phyloP scores from a whole-genome alignment of 2,113 vertebrate species.

The Perccottus glenii region DNA sequence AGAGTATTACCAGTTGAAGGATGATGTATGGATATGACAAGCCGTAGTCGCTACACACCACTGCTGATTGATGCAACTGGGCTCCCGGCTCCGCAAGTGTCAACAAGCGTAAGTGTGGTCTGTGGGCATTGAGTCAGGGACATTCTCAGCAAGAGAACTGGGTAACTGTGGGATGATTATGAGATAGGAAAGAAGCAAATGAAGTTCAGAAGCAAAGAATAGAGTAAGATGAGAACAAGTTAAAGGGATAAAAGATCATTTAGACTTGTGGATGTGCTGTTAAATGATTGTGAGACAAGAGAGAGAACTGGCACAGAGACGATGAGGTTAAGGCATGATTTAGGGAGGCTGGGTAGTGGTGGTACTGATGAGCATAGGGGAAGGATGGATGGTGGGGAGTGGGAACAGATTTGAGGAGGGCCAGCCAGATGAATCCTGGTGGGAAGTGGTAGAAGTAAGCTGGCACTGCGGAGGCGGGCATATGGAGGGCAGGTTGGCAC shows the following conservation, averaged over 20 bases:
- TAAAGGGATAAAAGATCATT: slow-evolving; percentile 31
- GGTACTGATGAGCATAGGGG: slow-evolving; percentile 42
- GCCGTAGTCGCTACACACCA: slow-evolving; percentile 34
- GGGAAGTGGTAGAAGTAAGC: slow-evolving; percentile 82
- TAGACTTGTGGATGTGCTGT: slow-evolving; percentile 26
- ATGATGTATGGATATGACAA: slow-evolving; percentile 69
- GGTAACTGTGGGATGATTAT: slow-evolving; percentile 34
- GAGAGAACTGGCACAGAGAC: slow-evolving; percentile 18
- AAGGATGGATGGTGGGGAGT: slow-evolving; percentile 40
- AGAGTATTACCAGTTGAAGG: slow-evolving; percentile 54
- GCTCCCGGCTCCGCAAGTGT: slow-evolving; percentile 50
- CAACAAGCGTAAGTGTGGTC: slow-evolving; percentile 34
- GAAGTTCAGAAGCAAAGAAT: slow-evolving; percentile 47
- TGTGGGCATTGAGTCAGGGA: slow-evolving; percentile 53
- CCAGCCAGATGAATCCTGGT: slow-evolving; percentile 69
- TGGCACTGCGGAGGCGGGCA: slow-evolving; percentile 83
- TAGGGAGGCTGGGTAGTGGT: slow-evolving; percentile 15
- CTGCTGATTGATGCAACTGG: slow-evolving; percentile 68
- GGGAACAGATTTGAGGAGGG: slow-evolving; percentile 68
- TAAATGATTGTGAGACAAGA: slow-evolving; percentile 20
- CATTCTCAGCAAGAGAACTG: slow-evolving; percentile 41
- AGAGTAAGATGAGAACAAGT: slow-evolving; percentile 47
- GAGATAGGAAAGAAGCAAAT: slow-evolving; percentile 20
- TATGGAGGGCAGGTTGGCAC: slow-evolving; percentile 85
- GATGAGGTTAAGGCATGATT: slow-evolving; percentile 18